Conservation (phyloP, 1,140 invertebrate genomes). For the Oryzaephilus surinamensis region DNA sequence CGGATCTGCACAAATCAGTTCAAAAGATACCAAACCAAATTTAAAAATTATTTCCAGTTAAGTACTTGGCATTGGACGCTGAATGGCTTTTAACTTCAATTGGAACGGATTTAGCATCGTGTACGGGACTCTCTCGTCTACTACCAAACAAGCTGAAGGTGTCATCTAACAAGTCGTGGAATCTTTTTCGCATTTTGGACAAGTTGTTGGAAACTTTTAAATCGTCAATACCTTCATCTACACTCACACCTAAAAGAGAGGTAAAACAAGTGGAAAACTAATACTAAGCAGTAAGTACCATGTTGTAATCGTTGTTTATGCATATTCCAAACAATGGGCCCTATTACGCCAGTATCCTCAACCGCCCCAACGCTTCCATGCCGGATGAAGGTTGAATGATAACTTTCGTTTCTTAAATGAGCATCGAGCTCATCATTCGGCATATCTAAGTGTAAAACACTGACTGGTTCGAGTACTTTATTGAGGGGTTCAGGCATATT, state of each 20-base stretch:
- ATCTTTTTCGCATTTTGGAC: constrained; percentile 47
- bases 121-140: constrained; percentile 38
- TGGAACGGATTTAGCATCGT: constrained; percentile 13
- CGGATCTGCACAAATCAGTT: constrained; percentile 11
- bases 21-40: too few relatives aligned
- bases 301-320: constrained; percentile 43
- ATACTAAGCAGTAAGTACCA: constrained; percentile 9
- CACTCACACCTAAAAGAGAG: constrained; percentile 22
- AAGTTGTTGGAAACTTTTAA: constrained; percentile 30
- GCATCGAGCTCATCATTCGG: constrained; percentile 37
- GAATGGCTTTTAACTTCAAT: constrained; percentile 39
- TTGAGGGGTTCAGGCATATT: constrained; percentile 61
- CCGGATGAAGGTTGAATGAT: constrained; percentile 30
- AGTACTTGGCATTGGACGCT: constrained; percentile 38
- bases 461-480: constrained; percentile 64
- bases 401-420: constrained; percentile 14
- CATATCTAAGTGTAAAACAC: constrained; percentile 51
- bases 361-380: constrained; percentile 45
- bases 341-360: constrained; percentile 72
- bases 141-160: constrained; percentile 54
- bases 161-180: constrained; percentile 56
- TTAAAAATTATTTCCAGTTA: background rate
- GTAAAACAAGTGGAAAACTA: background rate
- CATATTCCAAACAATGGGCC: constrained; percentile 69
- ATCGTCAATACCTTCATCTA: constrained; percentile 28